phyloP scores from a whole-genome alignment of 2,113 vertebrate species.

The Verasper variegatus region DNA sequence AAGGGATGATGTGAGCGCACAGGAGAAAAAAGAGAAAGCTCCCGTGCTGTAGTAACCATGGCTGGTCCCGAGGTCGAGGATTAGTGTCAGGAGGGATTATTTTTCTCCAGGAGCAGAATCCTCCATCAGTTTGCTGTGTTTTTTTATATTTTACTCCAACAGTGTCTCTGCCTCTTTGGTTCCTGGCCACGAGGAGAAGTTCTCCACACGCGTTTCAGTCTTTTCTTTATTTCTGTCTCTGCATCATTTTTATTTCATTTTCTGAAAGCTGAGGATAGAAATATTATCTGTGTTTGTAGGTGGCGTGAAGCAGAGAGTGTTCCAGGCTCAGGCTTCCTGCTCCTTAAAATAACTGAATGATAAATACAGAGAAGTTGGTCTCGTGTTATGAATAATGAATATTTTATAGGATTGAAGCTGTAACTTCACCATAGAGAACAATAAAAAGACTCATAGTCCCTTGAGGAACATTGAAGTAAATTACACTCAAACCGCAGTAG shows the following conservation, averaged over 20 bases:
- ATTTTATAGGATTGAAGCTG: too few species aligned
- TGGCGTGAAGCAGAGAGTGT: not conserved
- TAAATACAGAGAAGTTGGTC: not conserved
- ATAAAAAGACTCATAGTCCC: not conserved
- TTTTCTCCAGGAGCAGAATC: conserved; percentile 39
- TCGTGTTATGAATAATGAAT: not conserved
- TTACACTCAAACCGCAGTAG: not conserved
- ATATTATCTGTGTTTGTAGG: not conserved
- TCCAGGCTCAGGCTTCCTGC: not conserved
- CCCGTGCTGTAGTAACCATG: not conserved
- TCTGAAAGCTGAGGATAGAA: not conserved
- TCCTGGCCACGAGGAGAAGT: conserved; percentile 11
- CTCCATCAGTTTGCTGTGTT: conserved; percentile 23
- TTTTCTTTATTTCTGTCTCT: not conserved
- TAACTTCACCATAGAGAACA: not conserved
- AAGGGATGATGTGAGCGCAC: not conserved
- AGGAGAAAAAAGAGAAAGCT: not conserved
- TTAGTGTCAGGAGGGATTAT: conserved; percentile 70
- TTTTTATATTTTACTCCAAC: not conserved
- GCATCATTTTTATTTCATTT: not conserved
- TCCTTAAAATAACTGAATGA: too few species aligned
- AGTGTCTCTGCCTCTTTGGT: not conserved
- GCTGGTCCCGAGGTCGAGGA: conserved; percentile 47
- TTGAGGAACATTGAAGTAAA: not conserved
- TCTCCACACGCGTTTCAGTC: not conserved